Base-by-base conservation (phyloP, 2,113 vertebrate species). In the Gadus macrocephalus region DNA sequence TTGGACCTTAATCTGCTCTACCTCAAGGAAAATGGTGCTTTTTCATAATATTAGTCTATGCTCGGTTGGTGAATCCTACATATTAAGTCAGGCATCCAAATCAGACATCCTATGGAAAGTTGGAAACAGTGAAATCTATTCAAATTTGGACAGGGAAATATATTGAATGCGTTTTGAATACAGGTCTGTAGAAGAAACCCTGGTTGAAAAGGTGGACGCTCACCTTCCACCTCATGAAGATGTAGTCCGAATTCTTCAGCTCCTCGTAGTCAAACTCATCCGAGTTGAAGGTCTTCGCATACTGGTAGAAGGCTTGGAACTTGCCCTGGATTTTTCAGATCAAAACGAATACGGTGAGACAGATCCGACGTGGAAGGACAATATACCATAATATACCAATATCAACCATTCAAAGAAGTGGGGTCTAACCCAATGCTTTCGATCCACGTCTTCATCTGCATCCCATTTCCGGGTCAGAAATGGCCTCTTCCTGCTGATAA, bases 161-260 rank as follows among this genome's bases (percentile, higher is more conserved):
- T 2, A 2, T 9, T 49, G 42, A 12, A 12, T 49, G 42, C 9
- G 8, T 49, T 49, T 9, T 49, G 42, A 49, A 49, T 49, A 14
- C 42, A 49, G 42, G 12, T 49, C 12, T 11, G 8, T 14, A 12
- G 6, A 49, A 49, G 42, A 49, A 35, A 35, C 31, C 31, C 31
- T 35, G 31, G 31, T 35, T 35, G 31, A 35, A 35, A 6, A 35
- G 31, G 31, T 35, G 31, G 42, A 49, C 12, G 42, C 90, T 73
- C 91, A 99, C 97, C 95, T 99, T 99, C 97, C 97, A 99, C 71
- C 97, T 93, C 97, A 99, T 99, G 91, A 99, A 99, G 88, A 99
- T 96, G 74, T 93, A 99, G 83, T 99, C 97, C 1, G 96, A 98
- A 42, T 91, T 96, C 90, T 97, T 97, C 86, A 99, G 91, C 80